Base-by-base conservation (phyloP, 2,888 invertebrate species). In the Furcula furcula region DNA sequence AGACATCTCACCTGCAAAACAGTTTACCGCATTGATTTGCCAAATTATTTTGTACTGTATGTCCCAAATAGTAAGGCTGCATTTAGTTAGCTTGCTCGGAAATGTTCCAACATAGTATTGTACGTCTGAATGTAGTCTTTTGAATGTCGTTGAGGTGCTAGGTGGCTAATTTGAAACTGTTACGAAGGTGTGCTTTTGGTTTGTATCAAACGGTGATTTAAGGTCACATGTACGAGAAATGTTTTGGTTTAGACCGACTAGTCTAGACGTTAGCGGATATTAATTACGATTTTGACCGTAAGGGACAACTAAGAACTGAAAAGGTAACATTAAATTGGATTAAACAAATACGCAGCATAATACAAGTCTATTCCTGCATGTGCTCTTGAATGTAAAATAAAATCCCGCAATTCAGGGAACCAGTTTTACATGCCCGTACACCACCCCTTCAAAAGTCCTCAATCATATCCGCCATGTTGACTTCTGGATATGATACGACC, bases 381-480 rank as follows among this genome's bases (percentile, higher is more conserved):
- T n/a, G n/a, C n/a, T n/a, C n/a, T n/a, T n/a, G n/a, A n/a, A n/a
- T n/a, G n/a, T 16, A 32, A 46, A 57, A 58, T 56, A 60, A 63
- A 61, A 32, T 46, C 55, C 52, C 50, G 47, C 51, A 46, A 56
- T 61, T 62, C 68, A 58, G 54, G 60, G 66, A 69, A 67, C 69
- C 65, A 65, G 69, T 67, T 71, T 69, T 65, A 71, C 72, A 74
- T 77, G 69, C 72, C 69, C 70, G 64, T 65, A 61, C 66, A 61
- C 66, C 65, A 66, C 68, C 67, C 69, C 75, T 72, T 69, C 62
- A 65, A 76, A 66, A 76, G 73, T 74, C 65, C 84, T 85, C 77
- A 66, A 82, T 81, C 76, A 74, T 72, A 66, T 74, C 67, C 85
- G 85, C 82, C 58, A 72, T 84, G 86, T 86, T 86, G 85, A 85